Base-by-base conservation (phyloP, 1,140 invertebrate genomes). In the Lysiphlebus fabarum region DNA sequence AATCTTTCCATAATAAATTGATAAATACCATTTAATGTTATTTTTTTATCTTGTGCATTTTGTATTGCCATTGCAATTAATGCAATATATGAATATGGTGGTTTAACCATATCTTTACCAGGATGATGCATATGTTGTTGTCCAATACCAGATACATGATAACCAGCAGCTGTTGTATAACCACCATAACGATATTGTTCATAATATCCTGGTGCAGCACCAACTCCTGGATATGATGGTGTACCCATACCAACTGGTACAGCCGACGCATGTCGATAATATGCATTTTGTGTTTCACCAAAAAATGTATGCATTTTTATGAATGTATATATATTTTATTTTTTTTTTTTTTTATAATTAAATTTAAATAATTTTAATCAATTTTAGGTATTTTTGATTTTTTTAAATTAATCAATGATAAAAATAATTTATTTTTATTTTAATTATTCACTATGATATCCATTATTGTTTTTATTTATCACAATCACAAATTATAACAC, bases 1-100 rank as follows among this genome's bases (percentile, higher is more conserved):
- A 98, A 99, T 5, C 92, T 83, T 65, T 98, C 95, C 90, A 99
- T 99, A 62, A 99, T 99, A 73, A 96, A 99, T 77, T 96, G 91
- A 74, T 99, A 99, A 69, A 99, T 99, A 7, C 95, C 96, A 72
- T 96, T 98, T 0, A 99, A 82, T 0, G 97, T 99, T 53, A 99
- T 90, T 70, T 93, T 92, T 70, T 96, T 93, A 55, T 96, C 93
- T 0, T 91, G 88, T 0, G 93, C 87, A 70, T 93, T 91, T 71
- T 96, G 91, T 41, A 99, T 98, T 11, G 96, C 95, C 96, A 99
- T 98, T 0, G 96, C 93, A 41, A 99, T 99, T 11, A 99, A 82
- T 0, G 97, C 96, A 43, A 99, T 99, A 79, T 99, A 99, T 0
- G 93, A 96, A 72, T 98, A 99, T 0, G 96, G 96, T 0, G 97